Base-by-base conservation (phyloP, 2,797 vertebrate genomes). In the Acanthurus leucopareius region DNA sequence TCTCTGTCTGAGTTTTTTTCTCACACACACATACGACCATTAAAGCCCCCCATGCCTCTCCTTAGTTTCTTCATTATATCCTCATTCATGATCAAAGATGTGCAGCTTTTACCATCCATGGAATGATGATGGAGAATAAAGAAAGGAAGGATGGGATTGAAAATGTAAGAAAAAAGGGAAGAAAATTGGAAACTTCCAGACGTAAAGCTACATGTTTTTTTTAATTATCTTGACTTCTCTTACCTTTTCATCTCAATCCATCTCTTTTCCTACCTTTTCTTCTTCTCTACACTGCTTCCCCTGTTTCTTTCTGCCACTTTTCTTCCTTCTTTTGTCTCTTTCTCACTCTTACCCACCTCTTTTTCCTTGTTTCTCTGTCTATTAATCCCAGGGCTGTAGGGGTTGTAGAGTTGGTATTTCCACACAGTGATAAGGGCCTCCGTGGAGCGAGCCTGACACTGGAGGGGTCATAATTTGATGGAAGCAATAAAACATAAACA, bases 331-430 rank as follows among this genome's bases (percentile, higher is more conserved):
- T 14, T 64, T 68, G 10, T 51, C 15, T 72, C 42, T 75, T 65
- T 51, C 66, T 44, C 32, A n/a, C 15, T 13, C 25, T 49, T 16
- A n/a, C 40, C 52, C 25, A 48, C 42, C 48, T 60, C 28, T 25
- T 73, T 65, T 40, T 57, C 49, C 75, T 64, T 73, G 47, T 85
- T 61, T 70, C 63, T 65, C 49, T 78, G 20, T 79, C 49, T 79
- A 79, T 87, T 84, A 77, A 80, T 83, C 77, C 38, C n/a, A 58
- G 42, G 53, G 59, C 67, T 78, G 15, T 52, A 64, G 64, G 54
- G 75, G 73, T 83, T 79, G 71, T 74, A 62, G 51, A 76, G 73
- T 73, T 86, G 78, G 64, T 80, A 83, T 85, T 80, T 84, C 75
- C 69, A 77, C 42, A 63, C 4, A 67, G 69, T 86, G 80, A 88